A percentile compares a stretch with the other conserved stretches of the same genome.
These are phyloP conservation scores for Otolemur crassicaudatus DNA, from an alignment of 2,797 vertebrate species.

Conservation along the genomic window DNA sequence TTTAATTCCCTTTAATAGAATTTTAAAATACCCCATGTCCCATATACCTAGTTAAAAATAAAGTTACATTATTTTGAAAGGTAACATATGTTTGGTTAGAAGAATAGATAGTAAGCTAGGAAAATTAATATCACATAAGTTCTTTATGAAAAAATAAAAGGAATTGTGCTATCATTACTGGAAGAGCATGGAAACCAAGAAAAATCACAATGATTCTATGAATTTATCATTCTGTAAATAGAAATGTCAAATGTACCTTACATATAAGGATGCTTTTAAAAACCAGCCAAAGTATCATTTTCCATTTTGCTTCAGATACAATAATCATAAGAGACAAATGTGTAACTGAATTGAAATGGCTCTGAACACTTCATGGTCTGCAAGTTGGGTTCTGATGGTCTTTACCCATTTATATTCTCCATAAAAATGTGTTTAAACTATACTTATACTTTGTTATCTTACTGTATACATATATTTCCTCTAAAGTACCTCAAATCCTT, in stretches of 20 bases:
- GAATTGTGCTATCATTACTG: background rate
- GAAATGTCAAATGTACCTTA: background rate
- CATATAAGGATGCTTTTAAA: background rate
- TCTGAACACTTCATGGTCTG: background rate
- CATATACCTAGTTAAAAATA: background rate
- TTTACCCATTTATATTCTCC: background rate
- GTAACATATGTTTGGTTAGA: background rate
- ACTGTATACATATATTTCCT: conserved; percentile 50
- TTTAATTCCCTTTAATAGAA: background rate
- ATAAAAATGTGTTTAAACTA: conserved; percentile 17
- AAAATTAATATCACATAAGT: background rate
- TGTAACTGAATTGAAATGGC: background rate
- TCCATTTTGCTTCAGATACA: background rate
- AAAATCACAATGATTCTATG: background rate
- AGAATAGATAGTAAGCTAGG: background rate
- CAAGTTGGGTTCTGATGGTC: background rate
- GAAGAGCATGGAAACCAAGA: background rate
- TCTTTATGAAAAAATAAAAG: background rate
- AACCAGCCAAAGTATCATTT: background rate
- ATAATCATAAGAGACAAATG: background rate
- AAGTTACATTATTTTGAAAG: background rate
- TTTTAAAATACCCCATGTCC: background rate
- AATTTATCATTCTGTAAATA: background rate
- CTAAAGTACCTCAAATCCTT: conserved; percentile 62
- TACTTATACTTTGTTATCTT: conserved; percentile 53